Evolutionary conservation across 2,888 invertebrate genomes (phyloP).

Genomic region (Aleiodes alternator): DNA sequence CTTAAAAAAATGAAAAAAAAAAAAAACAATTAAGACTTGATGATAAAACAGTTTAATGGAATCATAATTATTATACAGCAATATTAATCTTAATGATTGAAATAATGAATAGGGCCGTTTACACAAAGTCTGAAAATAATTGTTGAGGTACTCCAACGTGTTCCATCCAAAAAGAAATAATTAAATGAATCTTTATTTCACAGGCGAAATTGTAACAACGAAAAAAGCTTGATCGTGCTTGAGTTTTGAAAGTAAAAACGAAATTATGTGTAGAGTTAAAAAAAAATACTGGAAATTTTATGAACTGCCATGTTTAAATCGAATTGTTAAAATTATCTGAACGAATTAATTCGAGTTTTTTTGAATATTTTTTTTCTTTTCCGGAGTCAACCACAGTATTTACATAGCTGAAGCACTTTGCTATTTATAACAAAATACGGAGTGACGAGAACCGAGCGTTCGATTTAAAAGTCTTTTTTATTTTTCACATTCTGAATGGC

Average conservation of each 20-base stretch:
- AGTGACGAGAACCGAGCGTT: constrained; percentile 10
- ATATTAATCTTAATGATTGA: constrained; percentile 20
- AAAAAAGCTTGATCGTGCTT: constrained; percentile 10
- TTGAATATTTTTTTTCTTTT: constrained; percentile 34
- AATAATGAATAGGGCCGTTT: constrained; percentile 13
- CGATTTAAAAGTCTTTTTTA: background rate
- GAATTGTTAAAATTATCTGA: background rate
- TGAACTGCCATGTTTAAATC: constrained; percentile 30
- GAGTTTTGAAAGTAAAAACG: background rate
- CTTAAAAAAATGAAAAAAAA: constrained; percentile 19
- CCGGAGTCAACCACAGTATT: constrained; percentile 27
- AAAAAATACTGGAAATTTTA: constrained; percentile 3
- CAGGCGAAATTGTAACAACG: constrained; percentile 27
- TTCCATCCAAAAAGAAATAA: constrained; percentile 35
- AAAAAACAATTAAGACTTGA: background rate
- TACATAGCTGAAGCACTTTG: constrained; percentile 32
- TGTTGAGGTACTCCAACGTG: constrained; percentile 36
- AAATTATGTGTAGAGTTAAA: background rate
- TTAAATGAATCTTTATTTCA: background rate
- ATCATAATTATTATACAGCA: background rate
- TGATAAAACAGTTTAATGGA: constrained; percentile 13
- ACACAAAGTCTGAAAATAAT: constrained; percentile 24
- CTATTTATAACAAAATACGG: constrained; percentile 37
- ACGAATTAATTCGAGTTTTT: no score
- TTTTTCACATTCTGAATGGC: constrained; percentile 2